Evolutionary conservation across 2,888 invertebrate species (phyloP).

Genomic region (Sarcophaga subvicina): DNA sequence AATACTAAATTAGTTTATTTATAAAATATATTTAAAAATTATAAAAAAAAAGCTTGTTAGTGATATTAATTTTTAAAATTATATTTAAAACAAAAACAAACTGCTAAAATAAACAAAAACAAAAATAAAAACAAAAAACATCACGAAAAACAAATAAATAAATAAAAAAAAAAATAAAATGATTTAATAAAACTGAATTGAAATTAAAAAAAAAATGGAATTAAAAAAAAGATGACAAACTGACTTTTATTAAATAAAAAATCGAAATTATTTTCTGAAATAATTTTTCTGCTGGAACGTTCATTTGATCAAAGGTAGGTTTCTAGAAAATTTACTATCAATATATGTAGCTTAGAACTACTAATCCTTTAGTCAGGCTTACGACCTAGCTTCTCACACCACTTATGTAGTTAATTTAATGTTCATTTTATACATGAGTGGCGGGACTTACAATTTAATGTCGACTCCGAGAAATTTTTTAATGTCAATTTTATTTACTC

Average conservation of each 20-base stretch:
- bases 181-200: conserved; percentile 65
- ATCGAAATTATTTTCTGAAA: background rate
- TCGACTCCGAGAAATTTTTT: too few relatives aligned
- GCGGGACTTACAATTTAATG: too few relatives aligned
- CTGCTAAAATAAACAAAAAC: conserved; percentile 43
- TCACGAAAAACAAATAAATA: conserved; percentile 52
- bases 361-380: too few relatives aligned
- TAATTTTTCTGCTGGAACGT: background rate
- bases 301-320: too few relatives aligned
- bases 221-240: background rate
- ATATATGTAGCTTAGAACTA: too few relatives aligned
- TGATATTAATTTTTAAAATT: conserved; percentile 81
- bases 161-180: conserved; percentile 30
- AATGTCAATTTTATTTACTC: too few relatives aligned
- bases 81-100: conserved; percentile 48
- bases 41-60: conserved; percentile 79
- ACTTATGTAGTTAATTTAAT: too few relatives aligned
- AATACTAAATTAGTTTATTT: conserved; percentile 68
- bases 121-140: conserved; percentile 55
- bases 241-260: background rate
- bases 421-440: too few relatives aligned
- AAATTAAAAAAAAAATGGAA: conserved; percentile 39
- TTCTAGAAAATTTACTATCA: too few relatives aligned
- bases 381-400: too few relatives aligned
- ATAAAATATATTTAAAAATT: conserved; percentile 69